Evolutionary conservation across 2,888 invertebrate genomes (phyloP).

Genomic region (Hartigia nigra): DNA sequence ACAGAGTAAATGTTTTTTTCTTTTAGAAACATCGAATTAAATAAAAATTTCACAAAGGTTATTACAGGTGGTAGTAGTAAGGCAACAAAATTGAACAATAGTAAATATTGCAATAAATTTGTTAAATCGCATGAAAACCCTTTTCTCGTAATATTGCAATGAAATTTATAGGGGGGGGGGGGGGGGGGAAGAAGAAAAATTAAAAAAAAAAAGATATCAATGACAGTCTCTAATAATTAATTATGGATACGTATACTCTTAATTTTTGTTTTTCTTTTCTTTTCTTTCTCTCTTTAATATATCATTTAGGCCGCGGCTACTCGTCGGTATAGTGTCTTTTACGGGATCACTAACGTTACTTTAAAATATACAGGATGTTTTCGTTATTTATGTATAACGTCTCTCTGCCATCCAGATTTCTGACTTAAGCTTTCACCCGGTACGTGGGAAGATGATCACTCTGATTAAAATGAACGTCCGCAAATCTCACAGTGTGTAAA

Average conservation of each 20-base stretch:
- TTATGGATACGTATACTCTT: conserved; percentile 8
- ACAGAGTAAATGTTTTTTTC: neutral
- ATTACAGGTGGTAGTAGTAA: neutral
- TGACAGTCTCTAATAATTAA: neutral
- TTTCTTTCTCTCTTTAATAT: conserved; percentile 25
- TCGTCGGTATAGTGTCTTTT: conserved; percentile 37
- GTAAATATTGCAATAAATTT: neutral
- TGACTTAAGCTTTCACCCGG: neutral
- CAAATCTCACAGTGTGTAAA: neutral
- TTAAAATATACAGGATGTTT: neutral
- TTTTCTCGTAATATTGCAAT: too few relatives aligned
- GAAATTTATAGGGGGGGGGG: too few relatives aligned
- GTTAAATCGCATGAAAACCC: neutral
- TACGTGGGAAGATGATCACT: neutral
- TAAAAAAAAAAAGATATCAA: neutral
- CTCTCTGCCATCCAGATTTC: neutral
- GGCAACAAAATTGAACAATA: neutral
- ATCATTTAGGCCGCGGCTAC: conserved; percentile 57
- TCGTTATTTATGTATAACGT: conserved; percentile 12
- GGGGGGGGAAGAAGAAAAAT: too few relatives aligned
- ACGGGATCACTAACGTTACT: conserved; percentile 12
- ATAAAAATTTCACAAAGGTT: neutral
- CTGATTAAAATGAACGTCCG: neutral
- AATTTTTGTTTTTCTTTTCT: neutral
- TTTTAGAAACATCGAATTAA: neutral